Conservation (phyloP, 2,113 vertebrate species). For the Solea senegalensis region DNA sequence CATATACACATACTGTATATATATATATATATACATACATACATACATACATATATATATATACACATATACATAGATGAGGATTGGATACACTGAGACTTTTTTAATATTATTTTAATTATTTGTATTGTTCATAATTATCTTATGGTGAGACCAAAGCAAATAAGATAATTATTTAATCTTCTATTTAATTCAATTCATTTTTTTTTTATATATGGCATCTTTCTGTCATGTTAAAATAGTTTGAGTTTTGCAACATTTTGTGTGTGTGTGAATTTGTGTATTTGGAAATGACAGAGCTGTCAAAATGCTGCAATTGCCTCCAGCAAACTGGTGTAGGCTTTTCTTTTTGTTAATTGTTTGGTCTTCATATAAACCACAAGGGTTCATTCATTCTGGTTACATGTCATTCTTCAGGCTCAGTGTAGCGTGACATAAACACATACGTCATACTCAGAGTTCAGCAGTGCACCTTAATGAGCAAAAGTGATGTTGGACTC, state of each 20-base stretch:
- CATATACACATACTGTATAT: too few relatives aligned
- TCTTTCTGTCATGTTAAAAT: not conserved
- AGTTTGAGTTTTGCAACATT: slow-evolving; percentile 4
- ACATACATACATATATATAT: too few relatives aligned
- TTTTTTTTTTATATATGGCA: not conserved
- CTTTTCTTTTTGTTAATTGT: not conserved
- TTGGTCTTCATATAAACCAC: slow-evolving; percentile 22
- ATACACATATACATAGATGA: too few relatives aligned
- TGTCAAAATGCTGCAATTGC: slow-evolving; percentile 36
- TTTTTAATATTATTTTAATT: too few relatives aligned
- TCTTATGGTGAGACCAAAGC: too few relatives aligned
- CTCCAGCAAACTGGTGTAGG: not conserved
- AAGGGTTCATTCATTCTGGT: slow-evolving; percentile 52
- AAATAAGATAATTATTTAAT: too few relatives aligned
- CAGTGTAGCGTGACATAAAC: slow-evolving; percentile 53
- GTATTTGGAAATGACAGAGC: slow-evolving; percentile 16
- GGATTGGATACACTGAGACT: too few relatives aligned
- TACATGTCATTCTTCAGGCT: slow-evolving; percentile 61
- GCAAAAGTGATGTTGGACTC: slow-evolving; percentile 15
- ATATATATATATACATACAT: too few relatives aligned
- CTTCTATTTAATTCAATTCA: too few relatives aligned
- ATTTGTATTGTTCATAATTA: too few relatives aligned
- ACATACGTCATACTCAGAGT: slow-evolving; percentile 54
- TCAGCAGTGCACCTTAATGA: slow-evolving; percentile 37
- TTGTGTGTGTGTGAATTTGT: not conserved